These are phyloP conservation scores for Xanthia togata DNA, from an alignment of 2,888 invertebrate genomes.

Conservation along the genomic window DNA sequence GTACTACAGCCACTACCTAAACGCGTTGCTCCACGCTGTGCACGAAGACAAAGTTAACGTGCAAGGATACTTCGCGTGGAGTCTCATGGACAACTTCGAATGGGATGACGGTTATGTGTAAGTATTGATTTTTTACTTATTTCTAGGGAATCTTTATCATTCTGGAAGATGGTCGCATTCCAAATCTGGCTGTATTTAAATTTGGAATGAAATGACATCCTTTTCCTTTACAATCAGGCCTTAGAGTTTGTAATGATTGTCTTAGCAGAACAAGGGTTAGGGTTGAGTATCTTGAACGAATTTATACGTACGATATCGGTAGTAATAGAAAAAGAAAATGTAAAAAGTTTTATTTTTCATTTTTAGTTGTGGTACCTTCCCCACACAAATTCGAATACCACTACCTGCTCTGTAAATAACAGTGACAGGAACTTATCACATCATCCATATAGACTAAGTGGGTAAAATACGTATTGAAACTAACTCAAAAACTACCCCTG, in stretches of 20 bases:
- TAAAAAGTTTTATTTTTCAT: too few relatives aligned
- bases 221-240: background rate
- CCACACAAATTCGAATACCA: too few relatives aligned
- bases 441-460: too few relatives aligned
- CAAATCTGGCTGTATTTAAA: background rate
- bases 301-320: background rate
- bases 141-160: background rate
- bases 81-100: slow-evolving; percentile 96
- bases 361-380: too few relatives aligned
- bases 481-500: too few relatives aligned
- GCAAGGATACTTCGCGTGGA: slow-evolving; percentile 94
- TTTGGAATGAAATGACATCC: background rate
- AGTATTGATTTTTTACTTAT: slow-evolving; percentile 74
- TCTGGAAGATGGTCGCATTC: background rate
- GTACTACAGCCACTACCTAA: slow-evolving; percentile 90
- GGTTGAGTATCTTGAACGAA: background rate
- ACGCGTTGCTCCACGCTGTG: slow-evolving; percentile 87
- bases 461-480: too few relatives aligned
- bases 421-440: too few relatives aligned
- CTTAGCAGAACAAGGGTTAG: background rate
- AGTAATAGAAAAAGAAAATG: too few relatives aligned
- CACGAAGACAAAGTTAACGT: slow-evolving; percentile 92
- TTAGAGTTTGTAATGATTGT: background rate
- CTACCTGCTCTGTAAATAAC: too few relatives aligned
- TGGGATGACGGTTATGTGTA: slow-evolving; percentile 95